These are phyloP conservation scores for Saguinus midas DNA, from an alignment of 2,113 vertebrate genomes.

Conservation along the genomic window DNA sequence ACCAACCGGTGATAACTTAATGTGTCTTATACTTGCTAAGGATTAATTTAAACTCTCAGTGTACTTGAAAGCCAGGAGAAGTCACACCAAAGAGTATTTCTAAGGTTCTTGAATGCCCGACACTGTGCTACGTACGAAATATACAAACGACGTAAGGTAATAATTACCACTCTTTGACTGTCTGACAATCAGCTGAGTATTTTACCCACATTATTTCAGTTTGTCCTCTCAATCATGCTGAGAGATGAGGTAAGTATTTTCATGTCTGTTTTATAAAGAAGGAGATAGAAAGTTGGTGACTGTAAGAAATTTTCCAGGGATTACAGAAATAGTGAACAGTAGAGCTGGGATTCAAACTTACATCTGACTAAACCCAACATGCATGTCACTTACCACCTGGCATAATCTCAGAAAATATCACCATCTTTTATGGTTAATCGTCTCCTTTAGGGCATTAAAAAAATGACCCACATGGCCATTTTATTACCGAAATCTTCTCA, in stretches of 20 bases:
- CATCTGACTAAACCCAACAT: background rate
- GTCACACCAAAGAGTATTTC: background rate
- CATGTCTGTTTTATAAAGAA: background rate
- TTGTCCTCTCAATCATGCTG: background rate
- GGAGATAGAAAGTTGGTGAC: background rate
- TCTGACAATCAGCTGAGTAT: background rate
- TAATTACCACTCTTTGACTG: background rate
- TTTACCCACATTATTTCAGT: background rate
- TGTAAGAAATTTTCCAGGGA: background rate
- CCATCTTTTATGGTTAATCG: background rate
- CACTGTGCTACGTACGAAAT: background rate
- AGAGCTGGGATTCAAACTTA: background rate
- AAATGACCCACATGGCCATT: background rate
- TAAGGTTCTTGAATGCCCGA: background rate
- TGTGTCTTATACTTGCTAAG: background rate
- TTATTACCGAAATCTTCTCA: background rate
- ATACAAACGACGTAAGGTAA: background rate
- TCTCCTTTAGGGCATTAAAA: background rate
- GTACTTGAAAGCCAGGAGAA: background rate
- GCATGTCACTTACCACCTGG: background rate
- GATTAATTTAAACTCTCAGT: conserved; percentile 50
- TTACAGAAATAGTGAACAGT: background rate
- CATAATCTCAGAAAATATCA: background rate
- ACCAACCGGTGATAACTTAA: conserved; percentile 19
- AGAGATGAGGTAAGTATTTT: background rate